phyloP scores from a whole-genome alignment of 2,113 vertebrate genomes.

The Oreocharis arfaki region DNA sequence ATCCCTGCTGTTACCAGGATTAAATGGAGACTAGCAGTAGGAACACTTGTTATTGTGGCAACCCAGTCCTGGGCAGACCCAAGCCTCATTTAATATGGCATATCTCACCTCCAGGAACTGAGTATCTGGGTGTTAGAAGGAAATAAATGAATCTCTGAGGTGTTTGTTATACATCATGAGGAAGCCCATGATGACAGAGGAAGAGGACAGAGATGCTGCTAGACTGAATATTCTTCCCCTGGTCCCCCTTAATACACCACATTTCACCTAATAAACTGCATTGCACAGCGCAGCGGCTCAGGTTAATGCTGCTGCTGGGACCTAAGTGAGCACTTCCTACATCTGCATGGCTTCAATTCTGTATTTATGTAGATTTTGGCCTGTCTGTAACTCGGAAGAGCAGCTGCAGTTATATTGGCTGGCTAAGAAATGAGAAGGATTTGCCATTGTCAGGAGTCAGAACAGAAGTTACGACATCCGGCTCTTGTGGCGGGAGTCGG shows the following conservation, averaged over 20 bases:
- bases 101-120: neutral
- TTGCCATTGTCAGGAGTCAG: neutral
- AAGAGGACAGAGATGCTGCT: neutral
- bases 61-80: neutral
- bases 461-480: neutral
- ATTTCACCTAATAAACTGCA: neutral
- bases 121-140: neutral
- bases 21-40: neutral
- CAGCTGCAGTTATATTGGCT: neutral
- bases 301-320: neutral
- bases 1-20: neutral
- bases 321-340: neutral
- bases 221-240: neutral
- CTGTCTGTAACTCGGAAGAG: neutral
- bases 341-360: neutral
- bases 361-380: neutral
- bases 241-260: neutral
- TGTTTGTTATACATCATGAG: neutral
- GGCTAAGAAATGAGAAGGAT: neutral
- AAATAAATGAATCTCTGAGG: neutral
- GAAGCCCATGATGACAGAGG: neutral
- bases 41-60: neutral
- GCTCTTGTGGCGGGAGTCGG: neutral
- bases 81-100: neutral
- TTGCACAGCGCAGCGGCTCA: fast-evolving